phyloP scores from a whole-genome alignment of 2,797 vertebrate species.

The Varecia variegata region DNA sequence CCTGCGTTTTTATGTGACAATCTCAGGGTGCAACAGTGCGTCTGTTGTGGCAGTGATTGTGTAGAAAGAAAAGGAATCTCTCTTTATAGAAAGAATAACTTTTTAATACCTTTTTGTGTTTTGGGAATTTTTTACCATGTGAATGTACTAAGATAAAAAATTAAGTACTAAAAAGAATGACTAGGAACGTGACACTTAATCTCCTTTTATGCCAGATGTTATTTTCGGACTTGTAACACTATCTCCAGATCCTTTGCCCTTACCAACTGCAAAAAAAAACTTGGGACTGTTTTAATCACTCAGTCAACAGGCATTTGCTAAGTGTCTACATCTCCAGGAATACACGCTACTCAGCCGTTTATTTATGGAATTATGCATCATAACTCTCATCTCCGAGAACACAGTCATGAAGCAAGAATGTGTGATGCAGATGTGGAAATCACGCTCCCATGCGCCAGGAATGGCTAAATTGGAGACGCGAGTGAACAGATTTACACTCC shows the following conservation, averaged over 20 bases:
- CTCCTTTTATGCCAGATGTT: neutral
- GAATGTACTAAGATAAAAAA: neutral
- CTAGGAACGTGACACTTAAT: neutral
- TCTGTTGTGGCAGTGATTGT: neutral
- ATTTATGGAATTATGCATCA: slow-evolving; percentile 9
- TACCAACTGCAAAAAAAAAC: neutral
- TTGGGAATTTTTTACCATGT: neutral
- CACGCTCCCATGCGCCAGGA: neutral
- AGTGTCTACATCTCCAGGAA: neutral
- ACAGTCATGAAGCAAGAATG: neutral
- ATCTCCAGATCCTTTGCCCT: neutral
- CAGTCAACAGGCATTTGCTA: neutral
- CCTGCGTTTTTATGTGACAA: neutral
- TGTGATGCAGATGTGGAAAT: neutral
- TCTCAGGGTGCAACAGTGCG: neutral
- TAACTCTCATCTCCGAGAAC: neutral
- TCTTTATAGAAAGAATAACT: neutral
- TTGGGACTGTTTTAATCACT: neutral
- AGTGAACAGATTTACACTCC: neutral
- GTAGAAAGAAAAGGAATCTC: neutral
- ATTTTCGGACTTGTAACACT: neutral
- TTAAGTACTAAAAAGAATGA: neutral
- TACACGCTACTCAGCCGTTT: neutral
- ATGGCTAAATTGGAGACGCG: neutral
- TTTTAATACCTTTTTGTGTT: neutral